Percentiles rank a stretch among this genome's conserved stretches.
phyloP scores from a whole-genome alignment of 2,888 invertebrate genomes.

The Eulithis testata region DNA sequence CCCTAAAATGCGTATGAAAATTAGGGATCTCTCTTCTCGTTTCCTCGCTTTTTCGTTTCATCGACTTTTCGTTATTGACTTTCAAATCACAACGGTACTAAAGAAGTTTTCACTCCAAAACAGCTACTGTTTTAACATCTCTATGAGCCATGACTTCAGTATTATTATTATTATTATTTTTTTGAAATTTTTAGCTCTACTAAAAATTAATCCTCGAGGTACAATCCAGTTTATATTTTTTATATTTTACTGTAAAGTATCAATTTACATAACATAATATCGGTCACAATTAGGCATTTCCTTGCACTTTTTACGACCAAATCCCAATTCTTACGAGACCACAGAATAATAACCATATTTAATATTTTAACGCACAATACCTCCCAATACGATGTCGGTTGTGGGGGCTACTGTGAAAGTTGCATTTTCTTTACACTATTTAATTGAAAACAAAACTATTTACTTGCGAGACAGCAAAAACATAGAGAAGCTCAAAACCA shows the following conservation, averaged over 20 bases:
- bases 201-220: constrained; percentile 14
- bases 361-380: constrained; percentile 51
- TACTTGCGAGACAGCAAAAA: no score
- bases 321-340: constrained; percentile 49
- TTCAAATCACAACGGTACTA: no score
- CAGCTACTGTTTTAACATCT: no score
- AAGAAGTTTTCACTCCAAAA: no score
- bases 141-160: not conserved
- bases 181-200: not conserved
- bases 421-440: not conserved
- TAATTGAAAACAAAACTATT: no score
- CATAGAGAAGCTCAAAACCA: no score
- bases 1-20: no score
- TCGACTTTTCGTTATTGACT: no score
- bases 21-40: no score
- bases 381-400: constrained; percentile 52
- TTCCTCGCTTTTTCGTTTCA: no score
- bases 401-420: constrained; percentile 22
- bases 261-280: constrained; percentile 39
- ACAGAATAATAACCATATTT: constrained; percentile 48
- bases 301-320: constrained; percentile 48
- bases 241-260: constrained; percentile 25
- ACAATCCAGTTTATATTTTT: constrained; percentile 18
- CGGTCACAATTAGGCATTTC: constrained; percentile 41
- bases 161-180: no score